phyloP scores from a whole-genome alignment of 2,113 vertebrate species.

The Alligator mississippiensis region DNA sequence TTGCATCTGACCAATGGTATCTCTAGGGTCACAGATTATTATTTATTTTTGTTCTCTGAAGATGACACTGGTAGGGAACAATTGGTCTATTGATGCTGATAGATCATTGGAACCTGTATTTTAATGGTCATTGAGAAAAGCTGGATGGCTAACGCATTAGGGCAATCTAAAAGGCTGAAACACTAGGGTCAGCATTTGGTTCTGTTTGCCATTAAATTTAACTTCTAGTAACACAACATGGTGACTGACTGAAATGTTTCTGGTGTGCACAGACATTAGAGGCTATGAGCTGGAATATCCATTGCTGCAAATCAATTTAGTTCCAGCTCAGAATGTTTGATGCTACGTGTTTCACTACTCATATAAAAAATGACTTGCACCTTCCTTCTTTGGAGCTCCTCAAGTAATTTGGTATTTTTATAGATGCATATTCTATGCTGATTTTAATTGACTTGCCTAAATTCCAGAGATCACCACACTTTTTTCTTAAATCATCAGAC shows the following conservation, averaged over 20 bases:
- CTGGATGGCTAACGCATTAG: background rate
- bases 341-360: background rate
- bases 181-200: background rate
- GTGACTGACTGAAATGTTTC: constrained; percentile 6
- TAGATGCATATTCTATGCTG: background rate
- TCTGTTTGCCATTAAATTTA: constrained; percentile 4
- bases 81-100: background rate
- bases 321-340: background rate
- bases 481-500: background rate
- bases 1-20: background rate
- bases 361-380: background rate
- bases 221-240: constrained; percentile 1
- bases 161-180: background rate
- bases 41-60: background rate
- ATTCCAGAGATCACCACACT: background rate
- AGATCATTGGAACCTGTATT: background rate
- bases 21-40: background rate
- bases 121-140: background rate
- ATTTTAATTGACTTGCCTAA: background rate
- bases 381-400: background rate
- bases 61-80: background rate
- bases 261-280: background rate
- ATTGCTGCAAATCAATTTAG: background rate
- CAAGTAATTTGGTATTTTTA: constrained; percentile 7
- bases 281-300: background rate